Base-by-base conservation (phyloP, 2,113 vertebrate genomes). In the Cacatua alba region DNA sequence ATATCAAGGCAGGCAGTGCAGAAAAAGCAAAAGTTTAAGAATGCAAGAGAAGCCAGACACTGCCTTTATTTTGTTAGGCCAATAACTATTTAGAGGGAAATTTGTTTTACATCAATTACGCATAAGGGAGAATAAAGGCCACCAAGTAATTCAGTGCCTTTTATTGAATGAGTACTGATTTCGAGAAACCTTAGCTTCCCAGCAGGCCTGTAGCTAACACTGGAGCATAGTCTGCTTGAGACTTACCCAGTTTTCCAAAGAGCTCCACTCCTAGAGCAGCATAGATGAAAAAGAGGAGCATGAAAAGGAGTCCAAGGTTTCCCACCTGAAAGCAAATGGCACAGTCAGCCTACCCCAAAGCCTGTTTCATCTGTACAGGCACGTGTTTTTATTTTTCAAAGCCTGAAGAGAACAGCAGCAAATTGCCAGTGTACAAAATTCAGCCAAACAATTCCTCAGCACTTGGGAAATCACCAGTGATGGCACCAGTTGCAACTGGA, bases 281-380 rank as follows among this genome's bases (percentile, higher is more conserved):
- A 2, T 99, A 99, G 98, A 99, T 99, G 98, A 99, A 99, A 98
- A 99, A 99, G 37, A 99, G 99, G 88, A 99, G 98, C 99, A 99
- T 99, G 98, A 99, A 99, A 95, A 99, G 99, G 79, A 99, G 98
- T 92, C 99, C 99, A 65, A 99, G 98, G 98, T 99, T 99, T 97
- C 99, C 99, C 97, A 99, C 99, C 99, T 99, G 97, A 21, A 97
- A 97, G 67, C 41, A 97, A 86, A 97, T 0, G 0, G 18, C 33
- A 87, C 4, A 6, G 63, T 96, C 67, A 97, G 81, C 39, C 65
- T 63, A 75, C 16, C 31, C n/a, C 64, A 92, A 86, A 92, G 57
- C 17, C 31, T 37, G 7, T 43, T 89, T 77, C 46, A 92, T 35
- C 49, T 52, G 16, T 65, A 84, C 21, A 82, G 65, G 28, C 9